These are phyloP conservation scores for Picus viridis DNA, from an alignment of 2,797 vertebrate species.

Conservation along the genomic window DNA sequence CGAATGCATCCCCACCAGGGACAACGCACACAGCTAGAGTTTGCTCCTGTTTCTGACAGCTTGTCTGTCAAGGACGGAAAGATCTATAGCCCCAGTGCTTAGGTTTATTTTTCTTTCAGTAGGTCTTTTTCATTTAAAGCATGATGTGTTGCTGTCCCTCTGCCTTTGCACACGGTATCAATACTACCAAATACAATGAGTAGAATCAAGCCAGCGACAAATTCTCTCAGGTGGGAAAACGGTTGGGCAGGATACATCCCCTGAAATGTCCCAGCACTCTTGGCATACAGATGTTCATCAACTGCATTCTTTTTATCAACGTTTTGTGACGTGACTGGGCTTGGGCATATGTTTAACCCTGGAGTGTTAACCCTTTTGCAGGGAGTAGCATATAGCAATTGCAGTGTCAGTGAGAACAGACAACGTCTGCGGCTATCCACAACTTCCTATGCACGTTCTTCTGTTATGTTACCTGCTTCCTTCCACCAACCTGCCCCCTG, in stretches of 20 bases:
- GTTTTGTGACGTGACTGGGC: neutral
- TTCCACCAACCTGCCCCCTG: neutral
- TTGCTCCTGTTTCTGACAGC: neutral
- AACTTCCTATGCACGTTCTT: constrained; percentile 15
- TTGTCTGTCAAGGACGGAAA: constrained; percentile 25
- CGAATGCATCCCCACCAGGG: neutral
- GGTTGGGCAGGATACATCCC: neutral
- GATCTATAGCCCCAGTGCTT: neutral
- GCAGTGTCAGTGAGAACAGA: neutral
- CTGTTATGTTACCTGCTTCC: neutral
- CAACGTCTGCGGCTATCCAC: neutral
- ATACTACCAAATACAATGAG: fast-evolving
- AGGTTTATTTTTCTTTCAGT: neutral
- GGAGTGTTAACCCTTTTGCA: neutral
- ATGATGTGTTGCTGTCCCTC: neutral
- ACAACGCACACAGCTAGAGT: neutral
- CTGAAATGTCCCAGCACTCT: neutral
- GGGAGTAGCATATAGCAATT: neutral
- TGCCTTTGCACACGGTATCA: fast-evolving
- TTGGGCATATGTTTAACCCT: neutral
- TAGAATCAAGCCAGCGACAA: neutral
- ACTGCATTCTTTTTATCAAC: neutral
- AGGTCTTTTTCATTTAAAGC: neutral
- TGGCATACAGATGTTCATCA: neutral
- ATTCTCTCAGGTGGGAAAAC: constrained; percentile 20